Conservation (phyloP, 2,888 invertebrate genomes). For the Aphodius granarius region DNA sequence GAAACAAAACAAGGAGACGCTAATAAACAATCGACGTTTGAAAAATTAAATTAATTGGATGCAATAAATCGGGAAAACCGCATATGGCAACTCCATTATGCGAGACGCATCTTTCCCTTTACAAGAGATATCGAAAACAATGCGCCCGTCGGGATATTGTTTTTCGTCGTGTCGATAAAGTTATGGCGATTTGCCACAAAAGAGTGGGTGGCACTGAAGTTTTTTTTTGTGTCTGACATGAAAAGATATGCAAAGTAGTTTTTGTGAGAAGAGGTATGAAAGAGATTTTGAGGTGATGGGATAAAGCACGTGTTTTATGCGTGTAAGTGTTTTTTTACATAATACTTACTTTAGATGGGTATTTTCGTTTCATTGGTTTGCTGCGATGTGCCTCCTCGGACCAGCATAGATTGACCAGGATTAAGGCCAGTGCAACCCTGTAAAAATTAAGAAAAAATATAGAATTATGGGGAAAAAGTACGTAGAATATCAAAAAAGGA, state of each 20-base stretch:
- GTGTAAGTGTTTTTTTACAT: too few relatives aligned
- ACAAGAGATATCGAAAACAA: not conserved
- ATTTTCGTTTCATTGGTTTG: conserved; percentile 23
- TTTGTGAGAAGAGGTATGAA: not conserved
- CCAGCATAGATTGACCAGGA: conserved; percentile 41
- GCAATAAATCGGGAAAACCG: conserved; percentile 6
- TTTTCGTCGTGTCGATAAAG: not conserved
- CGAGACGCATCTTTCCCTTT: not conserved
- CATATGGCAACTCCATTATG: conserved; percentile 8
- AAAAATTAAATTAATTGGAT: conserved; percentile 16
- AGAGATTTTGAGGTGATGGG: not conserved
- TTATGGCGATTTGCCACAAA: not conserved
- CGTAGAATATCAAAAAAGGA: not conserved
- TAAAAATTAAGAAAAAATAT: conserved; percentile 28
- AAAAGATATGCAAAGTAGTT: not conserved
- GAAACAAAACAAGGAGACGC: not conserved
- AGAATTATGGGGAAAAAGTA: not conserved
- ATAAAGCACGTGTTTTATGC: not conserved
- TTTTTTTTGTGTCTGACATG: not conserved
- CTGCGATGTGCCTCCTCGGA: conserved; percentile 13
- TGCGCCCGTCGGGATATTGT: not conserved
- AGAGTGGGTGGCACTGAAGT: not conserved
- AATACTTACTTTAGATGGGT: conserved; percentile 30
- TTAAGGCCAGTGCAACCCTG: conserved; percentile 44
- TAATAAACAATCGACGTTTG: not conserved